Evolutionary conservation across 2,113 vertebrate genomes (phyloP), one percentile per base, ranked within the genome.

Genomic region (Halcyon senegalensis): DNA sequence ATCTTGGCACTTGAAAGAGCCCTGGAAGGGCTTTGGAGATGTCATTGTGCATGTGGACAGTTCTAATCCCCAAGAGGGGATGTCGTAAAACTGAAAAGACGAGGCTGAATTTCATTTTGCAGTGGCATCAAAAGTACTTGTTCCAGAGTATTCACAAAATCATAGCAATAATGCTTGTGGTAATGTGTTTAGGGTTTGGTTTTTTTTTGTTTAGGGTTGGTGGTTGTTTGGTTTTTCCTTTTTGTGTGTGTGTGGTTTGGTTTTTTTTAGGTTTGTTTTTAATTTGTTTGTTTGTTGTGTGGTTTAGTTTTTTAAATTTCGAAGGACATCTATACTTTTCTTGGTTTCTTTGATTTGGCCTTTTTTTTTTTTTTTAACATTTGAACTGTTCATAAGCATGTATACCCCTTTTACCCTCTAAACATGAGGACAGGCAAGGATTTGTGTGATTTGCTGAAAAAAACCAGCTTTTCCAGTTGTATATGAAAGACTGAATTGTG

Each of bases 31-130:
- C 44, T 79, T 91, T 48, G 70, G 55, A 84, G 78, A 19, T 33
- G 11, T 56, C 7, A 31, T n/a, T 66, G 39, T 51, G 25, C 3
- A 2, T 33, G 6, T 41, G 23, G 11, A 21, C 0, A 0, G 4
- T 13, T 77, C 2, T 77, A 84, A 55, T 90, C 41, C 8, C 41
- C 9, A 35, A 3, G 7, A 30, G 9, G 7, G 13, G 5, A 5
- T 20, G 20, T 87, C 6, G 4, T 77, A 41, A 78, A 62, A 25
- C 37, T 44, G 68, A 59, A 44, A 72, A 18, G n/a, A 56, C 70
- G 25, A 14, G 33, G 19, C 41, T 69, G 25, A 66, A 67, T 86
- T 76, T 85, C 10, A 25, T 27, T 53, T 68, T 37, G 50, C 17
- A 75, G 43, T 64, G 37, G 14, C 28, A 37, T 60, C 3, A 69